Conservation (phyloP, 1,140 invertebrate genomes). For the Portunus trituberculatus region DNA sequence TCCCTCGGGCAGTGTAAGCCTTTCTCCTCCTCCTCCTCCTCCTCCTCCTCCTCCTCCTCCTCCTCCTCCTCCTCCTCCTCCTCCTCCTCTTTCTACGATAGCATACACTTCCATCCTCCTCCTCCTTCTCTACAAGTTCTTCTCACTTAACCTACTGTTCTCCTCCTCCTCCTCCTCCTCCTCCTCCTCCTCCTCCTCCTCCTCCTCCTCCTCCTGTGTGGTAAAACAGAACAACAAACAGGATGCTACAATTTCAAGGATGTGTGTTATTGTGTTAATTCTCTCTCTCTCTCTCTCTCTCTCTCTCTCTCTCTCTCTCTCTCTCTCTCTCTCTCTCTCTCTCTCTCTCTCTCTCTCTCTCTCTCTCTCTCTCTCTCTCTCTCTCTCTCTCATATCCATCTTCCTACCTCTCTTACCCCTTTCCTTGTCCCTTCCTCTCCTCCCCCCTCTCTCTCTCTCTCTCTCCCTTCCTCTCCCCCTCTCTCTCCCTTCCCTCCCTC, state of each 20-base stretch:
- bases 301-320: neutral
- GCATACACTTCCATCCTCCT: neutral
- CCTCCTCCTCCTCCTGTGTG: neutral
- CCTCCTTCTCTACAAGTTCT: neutral
- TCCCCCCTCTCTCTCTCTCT: neutral
- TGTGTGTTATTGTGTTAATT: too few species aligned
- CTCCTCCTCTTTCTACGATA: too few species aligned
- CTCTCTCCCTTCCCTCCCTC: neutral
- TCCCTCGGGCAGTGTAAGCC: neutral
- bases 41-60: conserved; percentile 25
- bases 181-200: conserved; percentile 16
- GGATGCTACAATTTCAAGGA: too few species aligned
- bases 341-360: conserved; percentile 30
- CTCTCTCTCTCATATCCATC: neutral
- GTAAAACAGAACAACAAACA: too few species aligned
- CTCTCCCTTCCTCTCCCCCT: neutral
- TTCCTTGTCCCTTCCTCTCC: neutral
- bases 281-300: neutral
- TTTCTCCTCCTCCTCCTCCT: neutral
- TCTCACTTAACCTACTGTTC: neutral
- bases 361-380: neutral
- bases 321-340: conserved; percentile 30
- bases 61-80: too few species aligned
- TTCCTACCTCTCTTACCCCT: neutral
- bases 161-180: conserved; percentile 34